Conservation (phyloP, 2,113 vertebrate genomes). For the Amphiprion percula region DNA sequence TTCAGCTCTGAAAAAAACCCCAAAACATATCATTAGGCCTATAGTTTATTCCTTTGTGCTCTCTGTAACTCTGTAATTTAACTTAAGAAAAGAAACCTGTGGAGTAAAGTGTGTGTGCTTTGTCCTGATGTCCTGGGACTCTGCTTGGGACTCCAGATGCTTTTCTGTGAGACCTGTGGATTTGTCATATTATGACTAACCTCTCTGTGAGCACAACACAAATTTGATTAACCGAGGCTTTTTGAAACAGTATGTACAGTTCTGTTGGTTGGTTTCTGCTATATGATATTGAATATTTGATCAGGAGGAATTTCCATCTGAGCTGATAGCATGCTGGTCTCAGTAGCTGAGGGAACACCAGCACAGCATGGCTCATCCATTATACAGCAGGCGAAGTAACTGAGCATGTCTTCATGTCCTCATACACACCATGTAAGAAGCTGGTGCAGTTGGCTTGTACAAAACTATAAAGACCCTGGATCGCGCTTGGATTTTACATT, state of each 20-base stretch:
- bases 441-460: background rate
- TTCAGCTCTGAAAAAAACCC: too few species aligned
- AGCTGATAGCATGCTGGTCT: conserved; percentile 31
- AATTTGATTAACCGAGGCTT: background rate
- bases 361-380: conserved; percentile 43
- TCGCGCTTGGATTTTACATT: background rate
- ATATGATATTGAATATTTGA: conserved; percentile 62
- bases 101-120: background rate
- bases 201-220: background rate
- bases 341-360: conserved; percentile 16
- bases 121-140: too few species aligned
- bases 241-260: background rate
- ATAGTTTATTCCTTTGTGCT: too few species aligned
- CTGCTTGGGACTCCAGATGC: too few species aligned
- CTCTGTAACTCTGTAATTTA: too few species aligned
- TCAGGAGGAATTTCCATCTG: conserved; percentile 24
- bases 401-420: background rate
- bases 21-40: too few species aligned
- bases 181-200: background rate
- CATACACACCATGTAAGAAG: background rate
- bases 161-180: background rate
- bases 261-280: background rate
- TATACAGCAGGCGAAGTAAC: conserved; percentile 32
- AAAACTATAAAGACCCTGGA: background rate
- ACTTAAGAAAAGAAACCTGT: background rate